Percentiles rank a stretch among this genome's conserved stretches.
Evolutionary conservation across 2,888 invertebrate genomes (phyloP).

Genomic region (Pterobdella sp.): DNA sequence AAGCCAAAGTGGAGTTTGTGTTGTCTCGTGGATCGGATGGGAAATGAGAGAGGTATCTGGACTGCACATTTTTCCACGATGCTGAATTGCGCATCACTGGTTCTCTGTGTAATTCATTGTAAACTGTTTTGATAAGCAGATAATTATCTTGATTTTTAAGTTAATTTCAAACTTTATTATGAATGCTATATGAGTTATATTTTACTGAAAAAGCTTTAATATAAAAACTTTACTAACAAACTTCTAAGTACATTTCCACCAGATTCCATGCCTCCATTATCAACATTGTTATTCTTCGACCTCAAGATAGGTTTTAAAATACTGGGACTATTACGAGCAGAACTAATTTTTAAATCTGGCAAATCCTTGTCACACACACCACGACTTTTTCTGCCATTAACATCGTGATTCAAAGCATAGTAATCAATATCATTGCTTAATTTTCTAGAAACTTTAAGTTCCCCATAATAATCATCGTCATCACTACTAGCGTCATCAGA

Average conservation of each 20-base stretch:
- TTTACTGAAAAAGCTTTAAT: neutral
- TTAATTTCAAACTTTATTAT: neutral
- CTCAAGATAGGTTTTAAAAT: neutral
- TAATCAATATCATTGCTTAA: neutral
- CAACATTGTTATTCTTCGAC: neutral
- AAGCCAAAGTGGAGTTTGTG: neutral
- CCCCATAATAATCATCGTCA: constrained; percentile 13
- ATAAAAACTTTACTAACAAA: neutral
- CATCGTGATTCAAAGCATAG: neutral
- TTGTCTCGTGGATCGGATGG: neutral
- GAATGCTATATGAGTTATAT: neutral
- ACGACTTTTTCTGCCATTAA: neutral
- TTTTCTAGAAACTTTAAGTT: neutral
- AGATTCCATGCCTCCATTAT: neutral
- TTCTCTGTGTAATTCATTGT: neutral
- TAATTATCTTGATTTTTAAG: neutral
- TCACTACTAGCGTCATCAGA: neutral
- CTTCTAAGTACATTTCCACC: neutral
- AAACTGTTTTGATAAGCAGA: neutral
- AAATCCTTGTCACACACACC: neutral
- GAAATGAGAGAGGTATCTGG: neutral
- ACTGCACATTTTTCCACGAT: constrained; percentile 12
- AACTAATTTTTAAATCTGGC: neutral
- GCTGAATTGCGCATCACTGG: neutral
- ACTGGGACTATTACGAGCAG: neutral